phyloP scores from a whole-genome alignment of 2,888 invertebrate species.

The Encarsia formosa region DNA sequence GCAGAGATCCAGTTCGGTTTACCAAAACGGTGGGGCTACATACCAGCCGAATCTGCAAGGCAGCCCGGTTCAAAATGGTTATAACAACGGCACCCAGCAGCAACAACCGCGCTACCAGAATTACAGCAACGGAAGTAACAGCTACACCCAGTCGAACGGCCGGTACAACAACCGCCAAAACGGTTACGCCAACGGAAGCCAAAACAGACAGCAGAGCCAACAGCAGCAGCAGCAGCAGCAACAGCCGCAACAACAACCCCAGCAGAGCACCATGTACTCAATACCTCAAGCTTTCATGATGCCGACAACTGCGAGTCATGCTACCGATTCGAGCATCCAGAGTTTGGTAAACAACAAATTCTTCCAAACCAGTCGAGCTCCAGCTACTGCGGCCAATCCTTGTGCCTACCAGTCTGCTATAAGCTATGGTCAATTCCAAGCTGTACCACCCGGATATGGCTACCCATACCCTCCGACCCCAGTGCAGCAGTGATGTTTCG shows the following conservation, averaged over 20 bases:
- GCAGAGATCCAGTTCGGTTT: slow-evolving; percentile 48
- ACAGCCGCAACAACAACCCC: slow-evolving; percentile 44
- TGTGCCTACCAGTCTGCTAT: slow-evolving; percentile 59
- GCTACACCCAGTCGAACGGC: slow-evolving; percentile 39
- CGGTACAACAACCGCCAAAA: slow-evolving; percentile 37
- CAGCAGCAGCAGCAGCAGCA: slow-evolving; percentile 50
- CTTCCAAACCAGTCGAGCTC: slow-evolving; percentile 64
- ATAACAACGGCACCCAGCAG: slow-evolving; percentile 29
- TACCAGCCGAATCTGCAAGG: slow-evolving; percentile 47
- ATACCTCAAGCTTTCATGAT: slow-evolving; percentile 54
- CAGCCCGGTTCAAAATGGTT: slow-evolving; percentile 36
- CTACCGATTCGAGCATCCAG: slow-evolving; percentile 54
- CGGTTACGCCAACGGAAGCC: slow-evolving; percentile 40
- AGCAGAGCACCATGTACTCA: slow-evolving; percentile 48
- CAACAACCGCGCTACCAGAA: slow-evolving; percentile 41
- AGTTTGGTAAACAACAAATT: slow-evolving; percentile 64
- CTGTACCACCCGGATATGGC: slow-evolving; percentile 63
- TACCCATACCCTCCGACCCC: slow-evolving; percentile 64
- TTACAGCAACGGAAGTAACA: slow-evolving; percentile 31
- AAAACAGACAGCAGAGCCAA: slow-evolving; percentile 55
- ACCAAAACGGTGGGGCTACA: slow-evolving; percentile 33
- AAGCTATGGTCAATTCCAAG: slow-evolving; percentile 67
- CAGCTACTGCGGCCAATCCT: slow-evolving; percentile 56
- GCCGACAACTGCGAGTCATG: slow-evolving; percentile 47
- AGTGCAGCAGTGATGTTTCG: slow-evolving; percentile 66